A percentile compares a stretch with the other conserved stretches of the same genome.
Evolutionary conservation across 2,797 vertebrate genomes (phyloP).

Genomic region (Lacerta bilineata): DNA sequence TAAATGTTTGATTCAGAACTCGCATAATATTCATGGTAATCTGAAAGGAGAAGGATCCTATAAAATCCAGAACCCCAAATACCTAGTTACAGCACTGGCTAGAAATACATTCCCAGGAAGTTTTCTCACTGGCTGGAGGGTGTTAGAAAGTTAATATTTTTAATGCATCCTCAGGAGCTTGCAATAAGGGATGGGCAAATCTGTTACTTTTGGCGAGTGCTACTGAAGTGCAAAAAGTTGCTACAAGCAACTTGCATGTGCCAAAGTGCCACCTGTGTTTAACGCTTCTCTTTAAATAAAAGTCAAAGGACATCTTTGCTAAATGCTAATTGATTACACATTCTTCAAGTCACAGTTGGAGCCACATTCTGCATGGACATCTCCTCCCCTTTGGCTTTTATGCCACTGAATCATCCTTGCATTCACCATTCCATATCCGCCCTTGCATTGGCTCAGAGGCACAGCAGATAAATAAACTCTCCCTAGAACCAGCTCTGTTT

Average conservation of each 20-base stretch:
- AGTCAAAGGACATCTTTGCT: not conserved
- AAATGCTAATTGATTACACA: not conserved
- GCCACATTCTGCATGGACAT: not conserved
- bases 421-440: not conserved
- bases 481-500: not conserved
- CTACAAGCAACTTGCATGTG: not conserved
- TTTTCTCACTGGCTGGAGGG: too few species aligned
- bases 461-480: not conserved
- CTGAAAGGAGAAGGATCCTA: too few species aligned
- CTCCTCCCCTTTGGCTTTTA: not conserved
- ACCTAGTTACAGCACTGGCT: too few species aligned
- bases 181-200: too few species aligned
- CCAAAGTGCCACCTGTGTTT: not conserved
- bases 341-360: not conserved
- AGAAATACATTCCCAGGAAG: too few species aligned
- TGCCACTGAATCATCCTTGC: not conserved
- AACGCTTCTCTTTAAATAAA: not conserved
- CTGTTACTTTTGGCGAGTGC: too few species aligned
- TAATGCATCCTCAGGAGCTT: too few species aligned
- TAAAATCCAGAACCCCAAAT: too few species aligned
- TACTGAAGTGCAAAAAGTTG: not conserved
- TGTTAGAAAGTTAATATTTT: too few species aligned
- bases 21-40: too few species aligned
- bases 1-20: too few species aligned
- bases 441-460: not conserved